Evolutionary conservation across 2,888 invertebrate species (phyloP).

Genomic region (Atethmia centrago): DNA sequence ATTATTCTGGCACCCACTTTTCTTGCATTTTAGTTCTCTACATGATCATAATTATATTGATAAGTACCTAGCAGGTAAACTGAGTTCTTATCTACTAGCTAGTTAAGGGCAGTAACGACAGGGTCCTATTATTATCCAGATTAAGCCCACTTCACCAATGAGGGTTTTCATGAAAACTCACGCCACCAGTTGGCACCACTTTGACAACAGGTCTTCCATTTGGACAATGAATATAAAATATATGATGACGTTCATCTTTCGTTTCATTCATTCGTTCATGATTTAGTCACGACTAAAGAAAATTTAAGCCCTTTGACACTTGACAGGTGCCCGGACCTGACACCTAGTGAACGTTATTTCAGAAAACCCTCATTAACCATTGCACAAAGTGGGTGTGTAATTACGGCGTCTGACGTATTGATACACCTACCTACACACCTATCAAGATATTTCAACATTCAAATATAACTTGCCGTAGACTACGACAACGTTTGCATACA

Average conservation of each 20-base stretch:
- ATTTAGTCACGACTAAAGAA: no score
- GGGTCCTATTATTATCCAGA: constrained; percentile 16
- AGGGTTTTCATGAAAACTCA: no score
- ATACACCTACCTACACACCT: background rate
- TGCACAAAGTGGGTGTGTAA: constrained; percentile 23
- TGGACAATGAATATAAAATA: no score
- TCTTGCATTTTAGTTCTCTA: background rate
- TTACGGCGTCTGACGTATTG: constrained; percentile 8
- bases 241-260: no score
- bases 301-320: no score
- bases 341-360: no score
- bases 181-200: no score
- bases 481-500: background rate
- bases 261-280: no score
- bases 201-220: no score
- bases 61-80: background rate
- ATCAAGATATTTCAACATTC: background rate
- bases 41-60: background rate
- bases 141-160: background rate
- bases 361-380: constrained; percentile 8
- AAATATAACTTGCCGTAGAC: background rate
- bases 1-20: background rate
- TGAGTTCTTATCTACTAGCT: background rate
- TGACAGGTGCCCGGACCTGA: no score
- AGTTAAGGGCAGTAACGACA: background rate